Conservation (phyloP, 2,113 vertebrate genomes). For the Cepphus grylle region DNA sequence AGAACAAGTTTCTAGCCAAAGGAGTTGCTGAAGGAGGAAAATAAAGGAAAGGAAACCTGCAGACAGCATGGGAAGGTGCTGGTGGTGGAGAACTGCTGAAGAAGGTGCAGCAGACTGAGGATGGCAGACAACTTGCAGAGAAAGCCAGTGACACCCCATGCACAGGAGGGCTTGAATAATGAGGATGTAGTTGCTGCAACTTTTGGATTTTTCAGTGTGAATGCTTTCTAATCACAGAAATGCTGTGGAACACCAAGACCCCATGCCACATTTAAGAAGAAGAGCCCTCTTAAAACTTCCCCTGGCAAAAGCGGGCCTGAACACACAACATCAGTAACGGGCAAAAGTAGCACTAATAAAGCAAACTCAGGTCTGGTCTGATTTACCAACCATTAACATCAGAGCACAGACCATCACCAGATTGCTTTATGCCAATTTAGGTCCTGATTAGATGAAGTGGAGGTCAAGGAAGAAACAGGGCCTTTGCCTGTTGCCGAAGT, state of each 20-base stretch:
- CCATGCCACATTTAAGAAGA: too few species aligned
- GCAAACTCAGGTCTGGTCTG: neutral
- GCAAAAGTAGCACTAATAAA: neutral
- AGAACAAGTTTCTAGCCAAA: neutral
- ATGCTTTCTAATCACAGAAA: neutral
- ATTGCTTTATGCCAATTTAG: neutral
- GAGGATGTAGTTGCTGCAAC: too few species aligned
- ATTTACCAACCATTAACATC: neutral
- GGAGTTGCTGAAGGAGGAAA: neutral
- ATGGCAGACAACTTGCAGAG: neutral
- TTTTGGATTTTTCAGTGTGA: neutral
- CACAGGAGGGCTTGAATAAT: neutral
- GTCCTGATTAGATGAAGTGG: neutral
- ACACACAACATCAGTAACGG: accelerated
- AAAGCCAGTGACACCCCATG: accelerated
- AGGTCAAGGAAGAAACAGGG: neutral
- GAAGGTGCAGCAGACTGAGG: neutral
- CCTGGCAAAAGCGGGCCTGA: neutral
- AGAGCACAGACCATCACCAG: neutral
- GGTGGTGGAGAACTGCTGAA: neutral
- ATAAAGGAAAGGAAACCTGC: neutral
- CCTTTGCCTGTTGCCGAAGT: neutral
- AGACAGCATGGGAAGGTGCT: neutral
- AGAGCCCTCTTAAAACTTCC: neutral
- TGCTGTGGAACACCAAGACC: neutral